Base-by-base conservation (phyloP, 2,797 vertebrate species). In the Astyanax mexicanus region DNA sequence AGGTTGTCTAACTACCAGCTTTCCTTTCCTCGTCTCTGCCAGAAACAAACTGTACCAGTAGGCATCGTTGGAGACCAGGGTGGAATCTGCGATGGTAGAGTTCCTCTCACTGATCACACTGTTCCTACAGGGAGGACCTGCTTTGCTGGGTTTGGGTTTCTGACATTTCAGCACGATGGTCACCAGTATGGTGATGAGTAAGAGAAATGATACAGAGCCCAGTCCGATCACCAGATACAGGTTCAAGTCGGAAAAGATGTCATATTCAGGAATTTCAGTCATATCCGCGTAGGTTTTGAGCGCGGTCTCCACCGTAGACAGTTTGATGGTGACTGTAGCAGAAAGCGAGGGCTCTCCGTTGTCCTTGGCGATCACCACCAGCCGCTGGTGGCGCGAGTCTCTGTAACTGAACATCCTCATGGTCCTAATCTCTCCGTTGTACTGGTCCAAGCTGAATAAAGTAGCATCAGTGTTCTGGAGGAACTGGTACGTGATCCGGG, bases 11-110 rank as follows among this genome's bases (percentile, higher is more conserved):
- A 87, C 81, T 45, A 84, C 80, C 42, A 84, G 27, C 47, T 87
- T 87, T 38, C 85, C 84, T 78, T 85, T 85, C 25, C 81, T 81
- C 0, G 84, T 84, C 77, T 87, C 82, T 0, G 83, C 84, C 5
- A 87, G 71, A 78, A 87, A 84, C 75, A 84, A 40, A 65, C 82
- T 85, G 75, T 85, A 82, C 85, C 85, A 87, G 75, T 87, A 85
- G 32, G 84, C 85, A 75, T 87, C 84, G 32, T 84, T 86, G 61
- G 85, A 86, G 17, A 86, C 83, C 77, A 86, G 72, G 27, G 84
- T 86, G 58, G 84, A 86, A 23, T 85, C 84, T 0, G 84, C 81
- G 25, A 85, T 73, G 69, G 78, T 77, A 0, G 84, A 85, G 67
- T 85, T 85, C 54, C 84, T 85, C 55, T 84, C 80, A 37, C 82